Evolutionary conservation across 2,797 vertebrate species (phyloP).

Genomic region (Novumbra hubbsi): DNA sequence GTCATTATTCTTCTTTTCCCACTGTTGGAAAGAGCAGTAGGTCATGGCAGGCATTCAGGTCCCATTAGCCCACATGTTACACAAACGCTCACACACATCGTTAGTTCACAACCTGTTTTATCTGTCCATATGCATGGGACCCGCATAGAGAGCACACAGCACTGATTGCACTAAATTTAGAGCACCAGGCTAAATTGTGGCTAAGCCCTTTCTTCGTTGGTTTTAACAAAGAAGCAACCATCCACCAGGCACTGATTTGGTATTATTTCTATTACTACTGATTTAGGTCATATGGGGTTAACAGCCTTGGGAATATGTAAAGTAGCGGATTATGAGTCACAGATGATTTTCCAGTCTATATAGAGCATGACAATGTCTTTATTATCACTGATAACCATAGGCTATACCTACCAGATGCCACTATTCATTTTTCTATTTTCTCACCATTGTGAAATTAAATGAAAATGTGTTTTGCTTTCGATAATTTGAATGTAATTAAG

Average conservation of each 20-base stretch:
- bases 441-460: background rate
- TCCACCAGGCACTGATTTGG: too few species aligned
- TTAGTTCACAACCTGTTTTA: slow-evolving; percentile 11
- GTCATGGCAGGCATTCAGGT: slow-evolving; percentile 42
- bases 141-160: slow-evolving; percentile 20
- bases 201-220: slow-evolving; percentile 1
- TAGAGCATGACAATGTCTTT: slow-evolving; percentile 3
- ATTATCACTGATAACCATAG: slow-evolving; percentile 1
- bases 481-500: background rate
- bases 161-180: slow-evolving; percentile 32
- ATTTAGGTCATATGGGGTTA: slow-evolving; percentile 10
- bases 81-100: too few species aligned
- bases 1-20: slow-evolving; percentile 61
- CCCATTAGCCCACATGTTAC: slow-evolving; percentile 27
- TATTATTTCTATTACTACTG: background rate
- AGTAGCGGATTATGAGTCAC: slow-evolving; percentile 8
- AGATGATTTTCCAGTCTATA: background rate
- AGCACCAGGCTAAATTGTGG: background rate
- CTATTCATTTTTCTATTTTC: background rate
- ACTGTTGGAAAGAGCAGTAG: slow-evolving; percentile 33
- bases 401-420: background rate
- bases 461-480: background rate
- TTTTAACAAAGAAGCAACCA: slow-evolving; percentile 1
- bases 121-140: slow-evolving; percentile 23
- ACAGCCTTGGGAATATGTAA: slow-evolving; percentile 5